phyloP scores from a whole-genome alignment of 2,113 vertebrate genomes.

The Jaculus jaculus region DNA sequence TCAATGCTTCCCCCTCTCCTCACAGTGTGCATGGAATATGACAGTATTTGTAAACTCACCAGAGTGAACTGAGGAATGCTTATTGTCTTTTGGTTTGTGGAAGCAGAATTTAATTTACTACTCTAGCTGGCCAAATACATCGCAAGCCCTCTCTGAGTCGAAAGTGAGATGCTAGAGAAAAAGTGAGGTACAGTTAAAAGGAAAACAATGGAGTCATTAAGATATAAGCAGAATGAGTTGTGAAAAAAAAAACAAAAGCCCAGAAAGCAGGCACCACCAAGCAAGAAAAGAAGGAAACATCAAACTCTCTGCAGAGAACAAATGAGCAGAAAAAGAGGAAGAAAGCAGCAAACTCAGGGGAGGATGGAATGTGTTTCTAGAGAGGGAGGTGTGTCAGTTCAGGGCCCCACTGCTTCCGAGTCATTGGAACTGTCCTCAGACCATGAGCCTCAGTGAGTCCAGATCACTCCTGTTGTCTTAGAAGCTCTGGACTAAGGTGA shows the following conservation, averaged over 20 bases:
- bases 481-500: fast-evolving
- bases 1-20: background rate
- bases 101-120: too few relatives aligned
- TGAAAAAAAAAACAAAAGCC: too few relatives aligned
- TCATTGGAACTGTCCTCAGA: background rate
- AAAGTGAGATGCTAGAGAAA: background rate
- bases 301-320: background rate
- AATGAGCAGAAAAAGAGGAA: background rate
- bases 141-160: background rate
- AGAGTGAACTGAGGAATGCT: background rate
- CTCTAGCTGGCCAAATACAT: background rate
- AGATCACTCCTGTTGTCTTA: background rate
- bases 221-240: background rate
- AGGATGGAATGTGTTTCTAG: background rate
- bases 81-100: background rate
- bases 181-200: background rate
- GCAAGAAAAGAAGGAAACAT: background rate
- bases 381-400: background rate
- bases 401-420: background rate
- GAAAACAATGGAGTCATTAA: background rate
- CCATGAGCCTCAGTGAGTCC: background rate
- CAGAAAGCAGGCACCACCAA: background rate
- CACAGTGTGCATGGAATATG: fast-evolving
- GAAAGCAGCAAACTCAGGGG: background rate
- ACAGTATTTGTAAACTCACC: background rate